phyloP scores from a whole-genome alignment of 2,797 vertebrate genomes.

The Onychomys torridus region DNA sequence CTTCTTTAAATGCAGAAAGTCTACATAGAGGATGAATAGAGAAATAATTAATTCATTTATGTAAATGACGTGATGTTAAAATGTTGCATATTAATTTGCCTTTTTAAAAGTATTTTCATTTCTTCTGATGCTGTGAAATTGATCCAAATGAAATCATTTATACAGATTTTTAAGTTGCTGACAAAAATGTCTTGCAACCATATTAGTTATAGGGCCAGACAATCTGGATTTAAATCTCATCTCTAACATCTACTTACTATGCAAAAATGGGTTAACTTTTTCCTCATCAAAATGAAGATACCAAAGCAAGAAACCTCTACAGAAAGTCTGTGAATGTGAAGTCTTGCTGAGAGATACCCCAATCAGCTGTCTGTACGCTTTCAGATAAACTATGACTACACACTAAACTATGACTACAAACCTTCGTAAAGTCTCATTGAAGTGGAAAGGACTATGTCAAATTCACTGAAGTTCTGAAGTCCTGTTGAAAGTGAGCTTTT shows the following conservation, averaged over 20 bases:
- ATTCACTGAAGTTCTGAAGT: background rate
- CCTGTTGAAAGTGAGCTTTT: background rate
- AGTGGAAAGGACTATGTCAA: background rate
- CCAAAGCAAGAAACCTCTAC: background rate
- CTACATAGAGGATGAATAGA: background rate
- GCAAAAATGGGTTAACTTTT: background rate
- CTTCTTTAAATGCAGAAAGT: background rate
- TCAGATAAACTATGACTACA: background rate
- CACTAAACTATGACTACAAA: background rate
- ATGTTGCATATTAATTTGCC: background rate
- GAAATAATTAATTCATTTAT: constrained; percentile 3
- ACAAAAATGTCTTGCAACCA: background rate
- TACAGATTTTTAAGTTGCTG: constrained; percentile 24
- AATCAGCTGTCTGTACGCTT: background rate
- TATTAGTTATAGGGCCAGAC: background rate
- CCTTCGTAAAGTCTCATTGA: background rate
- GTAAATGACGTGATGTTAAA: background rate
- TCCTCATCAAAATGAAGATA: background rate
- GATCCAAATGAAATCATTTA: constrained; percentile 16
- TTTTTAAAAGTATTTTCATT: constrained; percentile 37
- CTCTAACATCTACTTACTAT: background rate
- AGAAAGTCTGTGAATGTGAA: background rate
- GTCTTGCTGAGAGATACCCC: background rate
- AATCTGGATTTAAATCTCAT: background rate
- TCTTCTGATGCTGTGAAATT: constrained; percentile 32